Evolutionary conservation across 2,888 invertebrate genomes (phyloP), one percentile per base, ranked within the genome.

Genomic region (Pocota personata): DNA sequence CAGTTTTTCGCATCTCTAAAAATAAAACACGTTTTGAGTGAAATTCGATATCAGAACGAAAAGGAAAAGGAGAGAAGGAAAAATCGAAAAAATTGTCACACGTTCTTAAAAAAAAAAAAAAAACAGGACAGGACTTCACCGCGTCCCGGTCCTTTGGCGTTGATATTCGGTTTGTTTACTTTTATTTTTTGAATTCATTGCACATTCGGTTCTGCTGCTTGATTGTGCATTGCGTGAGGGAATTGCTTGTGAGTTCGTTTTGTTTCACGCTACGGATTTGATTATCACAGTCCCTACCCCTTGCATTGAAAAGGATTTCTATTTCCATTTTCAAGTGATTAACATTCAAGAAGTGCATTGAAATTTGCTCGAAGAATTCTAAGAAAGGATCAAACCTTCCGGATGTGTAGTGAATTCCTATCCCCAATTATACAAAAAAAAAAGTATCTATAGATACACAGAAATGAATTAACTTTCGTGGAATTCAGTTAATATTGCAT

Each of bases 171-270:
- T 58, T 52, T 80, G 40, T 67, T 62, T 75, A 62, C 48, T 72
- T 24, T 40, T 58, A 10, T 43, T 58, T 58, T 77, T 83, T 19
- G 19, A 66, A 82, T 82, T 82, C 83, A 67, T 60, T 55, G 52
- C 78, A 73, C 78, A 73, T 48, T 50, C 50, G 6, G 16, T 14
- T 50, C 37, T 21, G 24, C 24, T 4, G 24, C 24, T 4, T 4
- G 24, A 24, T 24, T 73, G 79, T 79, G 79, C 83, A 64, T 79
- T 64, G 79, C 79, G 69, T 84, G 83, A 69, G 83, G 78, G 73
- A 75, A 37, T 83, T 57, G 19, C 50, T 19, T 30, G 19, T 19
- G 52, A 21, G n/a, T 30, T 58, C 37, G 7, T 52, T 67, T 60
- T 35, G 43, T 27, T 75, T 6, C 19, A 58, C 55, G 64, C 50